These are phyloP conservation scores for Disparrhopalites patrizii DNA, from an alignment of 2,888 invertebrate genomes.

Conservation along the genomic window DNA sequence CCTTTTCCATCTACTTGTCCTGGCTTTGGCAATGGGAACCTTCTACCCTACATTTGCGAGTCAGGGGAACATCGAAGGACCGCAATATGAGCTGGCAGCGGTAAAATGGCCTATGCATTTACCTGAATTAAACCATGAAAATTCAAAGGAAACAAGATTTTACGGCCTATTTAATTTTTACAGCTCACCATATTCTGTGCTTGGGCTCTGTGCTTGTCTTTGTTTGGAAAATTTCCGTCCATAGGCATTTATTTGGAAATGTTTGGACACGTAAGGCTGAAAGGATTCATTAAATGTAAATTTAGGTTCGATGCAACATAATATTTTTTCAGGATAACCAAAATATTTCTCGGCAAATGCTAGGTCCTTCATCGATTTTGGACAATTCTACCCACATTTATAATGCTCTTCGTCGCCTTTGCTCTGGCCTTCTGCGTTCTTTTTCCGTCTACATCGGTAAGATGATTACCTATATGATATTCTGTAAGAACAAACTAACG, in stretches of 20 bases:
- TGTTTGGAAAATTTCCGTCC: conserved; percentile 45
- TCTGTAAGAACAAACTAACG: neutral
- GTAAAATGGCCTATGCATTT: neutral
- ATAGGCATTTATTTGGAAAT: conserved; percentile 47
- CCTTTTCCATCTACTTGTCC: conserved; percentile 34
- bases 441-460: no score
- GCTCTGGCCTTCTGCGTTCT: conserved; percentile 45
- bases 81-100: conserved; percentile 27
- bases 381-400: conserved; percentile 42
- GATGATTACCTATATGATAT: conserved; percentile 19
- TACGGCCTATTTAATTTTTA: neutral
- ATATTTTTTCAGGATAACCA: conserved; percentile 1
- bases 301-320: neutral
- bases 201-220: conserved; percentile 44
- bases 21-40: conserved; percentile 33
- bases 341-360: neutral
- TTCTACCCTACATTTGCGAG: conserved; percentile 30
- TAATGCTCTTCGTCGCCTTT: conserved; percentile 43
- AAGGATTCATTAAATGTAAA: neutral
- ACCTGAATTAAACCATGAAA: neutral
- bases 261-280: conserved; percentile 37
- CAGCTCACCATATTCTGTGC: conserved; percentile 40
- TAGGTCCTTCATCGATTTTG: conserved; percentile 45
- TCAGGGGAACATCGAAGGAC: neutral
- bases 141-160: neutral